Evolutionary conservation across 2,888 invertebrate species (phyloP).

Genomic region (Drosophila peninsularis): DNA sequence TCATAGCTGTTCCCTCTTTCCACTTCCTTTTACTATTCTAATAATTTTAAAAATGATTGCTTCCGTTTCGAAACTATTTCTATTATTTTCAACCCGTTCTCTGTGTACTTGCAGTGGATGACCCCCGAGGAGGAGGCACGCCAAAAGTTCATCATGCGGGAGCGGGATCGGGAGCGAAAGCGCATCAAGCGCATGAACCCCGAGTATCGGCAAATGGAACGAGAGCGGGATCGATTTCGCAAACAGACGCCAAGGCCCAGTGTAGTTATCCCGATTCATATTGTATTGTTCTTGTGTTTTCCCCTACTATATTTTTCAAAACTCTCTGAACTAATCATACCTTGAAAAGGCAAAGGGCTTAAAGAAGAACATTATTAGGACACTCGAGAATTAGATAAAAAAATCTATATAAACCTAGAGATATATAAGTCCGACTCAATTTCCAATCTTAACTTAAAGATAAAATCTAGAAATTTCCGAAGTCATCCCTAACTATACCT

Average conservation of each 20-base stretch:
- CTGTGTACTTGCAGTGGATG: constrained; percentile 75
- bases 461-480: no score
- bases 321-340: constrained; percentile 17
- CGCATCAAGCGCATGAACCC: constrained; percentile 79
- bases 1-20: not conserved
- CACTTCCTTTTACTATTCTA: not conserved
- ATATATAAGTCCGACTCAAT: no score
- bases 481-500: no score
- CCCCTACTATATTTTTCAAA: not conserved
- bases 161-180: constrained; percentile 77
- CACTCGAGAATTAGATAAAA: no score
- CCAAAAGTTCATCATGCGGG: constrained; percentile 79
- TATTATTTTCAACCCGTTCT: constrained; percentile 49
- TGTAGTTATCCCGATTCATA: constrained; percentile 67
- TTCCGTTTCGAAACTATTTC: constrained; percentile 22
- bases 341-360: constrained; percentile 18
- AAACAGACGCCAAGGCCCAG: constrained; percentile 80
- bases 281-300: constrained; percentile 29
- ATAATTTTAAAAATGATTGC: not conserved
- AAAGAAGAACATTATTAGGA: no score
- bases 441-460: no score
- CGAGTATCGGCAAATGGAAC: constrained; percentile 79
- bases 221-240: constrained; percentile 79
- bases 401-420: no score
- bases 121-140: constrained; percentile 79